Evolutionary conservation across 1,140 invertebrate genomes (phyloP), one percentile per base, ranked within the genome.

Genomic region (Meloidogyne floridensis): DNA sequence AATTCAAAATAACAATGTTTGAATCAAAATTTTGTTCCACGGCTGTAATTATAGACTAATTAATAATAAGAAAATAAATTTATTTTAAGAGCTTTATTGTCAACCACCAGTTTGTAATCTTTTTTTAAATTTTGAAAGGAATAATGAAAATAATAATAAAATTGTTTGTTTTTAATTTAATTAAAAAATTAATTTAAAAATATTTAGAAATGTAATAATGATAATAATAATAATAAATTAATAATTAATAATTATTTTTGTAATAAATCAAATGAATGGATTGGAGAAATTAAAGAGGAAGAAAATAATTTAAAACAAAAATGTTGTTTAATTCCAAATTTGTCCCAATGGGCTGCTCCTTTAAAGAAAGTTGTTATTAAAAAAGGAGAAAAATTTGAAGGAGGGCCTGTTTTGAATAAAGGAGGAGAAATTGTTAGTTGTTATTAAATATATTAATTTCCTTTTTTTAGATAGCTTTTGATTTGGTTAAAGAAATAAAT

Each of bases 401-500:
- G 84, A 20, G 84, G 84, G 3, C 76, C 74, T 18, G 85, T 86
- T 43, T 47, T 77, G 51, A 65, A 86, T 15, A 81, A 87, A 20
- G 80, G 75, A 20, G 80, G 75, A 8, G 53, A 75, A 47, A 54
- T 81, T 2, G 75, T 83, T 70, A 20, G 43, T 11, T 65, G 13
- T 6, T 65, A 15, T 59, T 65, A 65, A n/a, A n/a, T n/a, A 65
- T n/a, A n/a, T 65, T 65, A 18, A 65, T n/a, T 65, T n/a, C 7
- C 1, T 65, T n/a, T 75, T 32, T 42, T 54, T 43, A 77, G 75
- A 72, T 79, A 10, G 84, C 84, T 0, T 86, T 87, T 59, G 84
- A 86, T 77, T 69, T 86, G 20, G 75, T 86, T 76, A 86, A 86
- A 72, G 84, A 86, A 81, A 82, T 86, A 10, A 18, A 77, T n/a